phyloP scores from a whole-genome alignment of 2,797 vertebrate species.

The Eupleurogrammus muticus region DNA sequence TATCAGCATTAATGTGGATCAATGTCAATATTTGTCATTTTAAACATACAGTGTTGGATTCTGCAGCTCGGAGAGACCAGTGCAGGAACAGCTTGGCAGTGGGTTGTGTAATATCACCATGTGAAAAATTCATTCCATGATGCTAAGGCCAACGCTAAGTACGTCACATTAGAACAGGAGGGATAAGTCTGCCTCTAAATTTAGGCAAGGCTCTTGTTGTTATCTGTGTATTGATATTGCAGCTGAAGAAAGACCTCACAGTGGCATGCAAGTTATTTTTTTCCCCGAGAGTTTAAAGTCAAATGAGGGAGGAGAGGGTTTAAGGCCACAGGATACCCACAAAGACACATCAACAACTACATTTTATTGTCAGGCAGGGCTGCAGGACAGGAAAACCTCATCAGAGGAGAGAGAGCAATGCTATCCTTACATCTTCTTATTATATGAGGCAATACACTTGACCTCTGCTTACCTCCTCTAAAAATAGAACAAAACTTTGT shows the following conservation, averaged over 20 bases:
- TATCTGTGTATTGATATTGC: conserved; percentile 71
- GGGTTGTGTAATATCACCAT: conserved; percentile 57
- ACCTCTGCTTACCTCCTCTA: conserved; percentile 14
- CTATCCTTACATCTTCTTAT: not conserved
- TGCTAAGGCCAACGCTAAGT: conserved; percentile 65
- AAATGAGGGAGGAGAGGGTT: conserved; percentile 27
- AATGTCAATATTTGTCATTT: conserved; percentile 10
- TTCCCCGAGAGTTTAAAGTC: conserved; percentile 31
- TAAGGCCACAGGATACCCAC: not conserved
- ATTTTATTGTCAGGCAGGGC: no score
- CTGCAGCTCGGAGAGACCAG: conserved; percentile 13
- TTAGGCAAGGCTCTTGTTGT: conserved; percentile 75
- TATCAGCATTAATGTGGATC: not conserved
- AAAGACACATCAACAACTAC: conserved; percentile 4
- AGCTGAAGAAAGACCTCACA: conserved; percentile 57
- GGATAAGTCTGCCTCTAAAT: conserved; percentile 69
- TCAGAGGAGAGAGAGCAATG: not conserved
- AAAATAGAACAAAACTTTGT: conserved; percentile 35
- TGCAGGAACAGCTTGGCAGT: conserved; percentile 28
- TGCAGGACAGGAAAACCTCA: conserved; percentile 5
- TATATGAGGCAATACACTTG: not conserved
- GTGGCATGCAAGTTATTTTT: conserved; percentile 37
- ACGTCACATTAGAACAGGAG: conserved; percentile 50
- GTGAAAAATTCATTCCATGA: conserved; percentile 70
- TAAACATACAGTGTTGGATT: not conserved